Base-by-base conservation (phyloP, 2,113 vertebrate species). In the Clarias batrachus region DNA sequence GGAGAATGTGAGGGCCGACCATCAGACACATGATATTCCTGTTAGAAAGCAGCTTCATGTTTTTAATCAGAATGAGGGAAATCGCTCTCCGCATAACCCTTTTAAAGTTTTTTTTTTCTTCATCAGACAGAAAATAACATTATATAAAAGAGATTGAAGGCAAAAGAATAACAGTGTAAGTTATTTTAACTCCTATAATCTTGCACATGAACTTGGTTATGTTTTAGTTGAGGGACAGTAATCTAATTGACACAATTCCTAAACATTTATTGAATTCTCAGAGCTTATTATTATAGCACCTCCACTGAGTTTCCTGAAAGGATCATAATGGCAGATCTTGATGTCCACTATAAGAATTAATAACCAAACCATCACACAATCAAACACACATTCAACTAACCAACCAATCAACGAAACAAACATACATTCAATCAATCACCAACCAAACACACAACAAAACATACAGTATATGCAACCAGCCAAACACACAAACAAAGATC, bases 11-110 rank as follows among this genome's bases (percentile, higher is more conserved):
- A 87, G 80, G 68, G 33, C n/a, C 9, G 87, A 91, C 90, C 86
- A 90, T 90, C 33, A 88, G 86, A 92, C 91, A 94, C 92, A 93
- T 93, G 93, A 94, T 94, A 87, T 93, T 94, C 93, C 89, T 85
- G 90, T 94, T 94, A 94, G 91, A 93, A 93, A 93, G 92, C 87
- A 89, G 90, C 89, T 93, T 94, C 87, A 84, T 88, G 89, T 89
- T 93, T 93, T 93, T 90, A 91, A 82, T 88, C 85, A 89, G 33
- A 65, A 80, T 27, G 81, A 90, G 88, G 89, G 90, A 92, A 87
- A 90, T 87, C 87, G 87, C 90, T 87, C 91, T 92, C 84, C 90
- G 91, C 37, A 89, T 92, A 90, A 85, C 82, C 90, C 90, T 85
- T 82, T 57, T 60, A 79, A 87, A 66, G 92, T 93, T 92, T 93